These are phyloP conservation scores for Rattus rattus DNA, from an alignment of 2,113 vertebrate species.

Conservation along the genomic window DNA sequence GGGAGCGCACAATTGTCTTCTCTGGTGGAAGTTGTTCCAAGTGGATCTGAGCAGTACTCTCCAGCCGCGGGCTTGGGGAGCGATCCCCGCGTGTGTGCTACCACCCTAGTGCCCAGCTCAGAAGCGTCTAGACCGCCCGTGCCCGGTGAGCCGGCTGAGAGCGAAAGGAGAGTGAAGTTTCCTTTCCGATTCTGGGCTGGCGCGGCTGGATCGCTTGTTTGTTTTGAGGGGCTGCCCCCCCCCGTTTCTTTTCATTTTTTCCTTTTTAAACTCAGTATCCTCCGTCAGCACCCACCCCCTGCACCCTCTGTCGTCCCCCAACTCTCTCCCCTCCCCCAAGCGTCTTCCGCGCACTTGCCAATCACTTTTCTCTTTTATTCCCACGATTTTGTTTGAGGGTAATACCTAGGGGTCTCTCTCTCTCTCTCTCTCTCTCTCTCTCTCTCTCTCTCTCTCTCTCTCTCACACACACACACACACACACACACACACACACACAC, in stretches of 20 bases:
- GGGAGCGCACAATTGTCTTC: conserved; percentile 80
- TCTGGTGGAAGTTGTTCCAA: conserved; percentile 84
- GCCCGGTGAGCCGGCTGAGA: conserved; percentile 49
- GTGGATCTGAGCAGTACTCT: conserved; percentile 74
- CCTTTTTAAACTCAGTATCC: conserved; percentile 62
- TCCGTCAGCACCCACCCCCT: conserved; percentile 54
- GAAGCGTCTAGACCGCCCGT: conserved; percentile 56
- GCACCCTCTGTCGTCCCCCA: conserved; percentile 72
- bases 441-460: not conserved
- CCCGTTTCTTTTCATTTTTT: conserved; percentile 21
- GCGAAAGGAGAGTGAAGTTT: conserved; percentile 82
- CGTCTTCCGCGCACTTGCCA: conserved; percentile 78
- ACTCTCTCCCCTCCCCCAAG: conserved; percentile 79
- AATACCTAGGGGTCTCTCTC: conserved; percentile 81
- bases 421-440: not conserved
- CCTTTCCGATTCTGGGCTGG: conserved; percentile 76
- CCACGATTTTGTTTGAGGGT: conserved; percentile 81
- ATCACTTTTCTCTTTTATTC: conserved; percentile 83
- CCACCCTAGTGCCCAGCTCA: conserved; percentile 66
- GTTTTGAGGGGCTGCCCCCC: conserved; percentile 66
- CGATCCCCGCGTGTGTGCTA: conserved; percentile 50
- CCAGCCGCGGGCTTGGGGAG: conserved; percentile 60
- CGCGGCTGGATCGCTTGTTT: conserved; percentile 64
- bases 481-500: not conserved
- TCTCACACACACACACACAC: not conserved